A percentile compares a stretch with the other conserved stretches of the same genome.
phyloP scores from a whole-genome alignment of 2,888 invertebrate genomes.

The Conchocele bisecta region DNA sequence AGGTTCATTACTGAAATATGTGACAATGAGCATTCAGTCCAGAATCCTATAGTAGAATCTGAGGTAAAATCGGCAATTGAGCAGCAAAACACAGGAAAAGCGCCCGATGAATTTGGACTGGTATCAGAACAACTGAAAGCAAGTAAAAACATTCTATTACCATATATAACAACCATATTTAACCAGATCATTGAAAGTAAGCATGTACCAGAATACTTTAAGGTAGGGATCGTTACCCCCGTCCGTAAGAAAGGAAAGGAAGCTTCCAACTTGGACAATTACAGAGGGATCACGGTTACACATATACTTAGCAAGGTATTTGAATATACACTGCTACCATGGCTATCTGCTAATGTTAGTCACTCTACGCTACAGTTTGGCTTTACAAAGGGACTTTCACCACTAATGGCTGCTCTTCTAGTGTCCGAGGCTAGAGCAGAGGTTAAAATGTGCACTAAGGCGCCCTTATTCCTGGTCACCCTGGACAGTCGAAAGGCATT shows the following conservation, averaged over 20 bases:
- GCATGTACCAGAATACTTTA: background rate
- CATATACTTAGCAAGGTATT: background rate
- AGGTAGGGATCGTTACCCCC: background rate
- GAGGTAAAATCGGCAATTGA: background rate
- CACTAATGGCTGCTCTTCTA: background rate
- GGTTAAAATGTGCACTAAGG: background rate
- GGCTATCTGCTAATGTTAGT: background rate
- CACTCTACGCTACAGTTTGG: background rate
- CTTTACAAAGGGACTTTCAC: constrained; percentile 1
- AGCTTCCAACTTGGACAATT: background rate
- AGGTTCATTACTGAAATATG: background rate
- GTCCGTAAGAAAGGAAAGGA: background rate
- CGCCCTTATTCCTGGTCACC: background rate
- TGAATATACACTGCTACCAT: background rate
- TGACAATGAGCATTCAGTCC: background rate
- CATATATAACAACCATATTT: background rate
- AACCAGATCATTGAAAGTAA: background rate
- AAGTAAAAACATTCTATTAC: no score
- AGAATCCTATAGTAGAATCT: background rate
- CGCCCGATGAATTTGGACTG: constrained; percentile 1
- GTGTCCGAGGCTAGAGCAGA: constrained; percentile 4
- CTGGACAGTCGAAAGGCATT: background rate
- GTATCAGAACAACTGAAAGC: background rate
- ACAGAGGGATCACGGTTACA: background rate
- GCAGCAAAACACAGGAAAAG: background rate